Base-by-base conservation (phyloP, 1,140 invertebrate genomes). In the Euglossa dilemma region DNA sequence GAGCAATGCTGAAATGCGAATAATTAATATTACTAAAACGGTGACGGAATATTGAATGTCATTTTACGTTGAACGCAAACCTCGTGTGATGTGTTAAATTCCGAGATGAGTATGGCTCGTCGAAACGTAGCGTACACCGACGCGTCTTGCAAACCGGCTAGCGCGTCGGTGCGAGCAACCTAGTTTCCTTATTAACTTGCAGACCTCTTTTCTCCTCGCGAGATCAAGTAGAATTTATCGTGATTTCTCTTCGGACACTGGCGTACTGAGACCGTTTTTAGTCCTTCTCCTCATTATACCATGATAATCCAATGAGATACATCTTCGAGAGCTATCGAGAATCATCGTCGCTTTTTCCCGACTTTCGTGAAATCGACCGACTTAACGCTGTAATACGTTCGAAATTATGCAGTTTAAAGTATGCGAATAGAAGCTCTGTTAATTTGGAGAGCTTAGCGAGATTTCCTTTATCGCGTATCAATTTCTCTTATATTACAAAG, bases 171-270 rank as follows among this genome's bases (percentile, higher is more conserved):
- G 67, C 66, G 36, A 64, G 66, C 85, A 89, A 86, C 90, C 90
- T 84, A 91, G 90, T 91, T 91, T 89, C 86, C 90, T 87, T 85
- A 82, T 90, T 91, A 89, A 87, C 80, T 78, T 50, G n/a, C 64
- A 61, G 63, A 69, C 66, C 75, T 64, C 80, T 87, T 84, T 86
- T 78, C 83, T 66, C 70, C 74, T 63, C 25, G 64, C 63, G 72
- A 79, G 83, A 84, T 82, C 78, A 59, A 70, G 67, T 56, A 64
- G 61, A 63, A 80, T 87, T 84, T 77, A 87, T 85, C 69, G 63
- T 66, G 78, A 85, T 88, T 89, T 87, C 83, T 69, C 86, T 59
- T 74, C 70, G 57, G 71, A 56, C 61, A 54, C 43, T 50, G 16
- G 54, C 50, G 61, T 69, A 52, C 47, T 28, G 75, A 70, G 66